phyloP scores from a whole-genome alignment of 2,888 invertebrate species.

The Nomada hirtipes region DNA sequence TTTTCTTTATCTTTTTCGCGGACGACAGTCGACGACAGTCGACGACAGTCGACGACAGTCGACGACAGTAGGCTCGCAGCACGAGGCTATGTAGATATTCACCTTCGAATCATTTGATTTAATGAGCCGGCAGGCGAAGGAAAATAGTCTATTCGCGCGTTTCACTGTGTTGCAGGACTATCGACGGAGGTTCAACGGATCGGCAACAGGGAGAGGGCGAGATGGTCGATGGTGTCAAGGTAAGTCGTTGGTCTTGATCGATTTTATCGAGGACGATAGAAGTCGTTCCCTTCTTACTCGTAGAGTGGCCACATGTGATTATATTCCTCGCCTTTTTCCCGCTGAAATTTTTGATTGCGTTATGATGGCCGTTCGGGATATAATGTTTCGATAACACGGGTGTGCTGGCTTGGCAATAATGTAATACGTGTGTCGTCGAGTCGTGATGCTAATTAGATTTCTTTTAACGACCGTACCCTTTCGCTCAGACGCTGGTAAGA shows the following conservation, averaged over 20 bases:
- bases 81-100: not conserved
- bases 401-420: not conserved
- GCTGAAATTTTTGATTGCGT: not conserved
- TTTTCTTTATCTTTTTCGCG: not conserved
- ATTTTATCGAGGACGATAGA: conserved; percentile 11
- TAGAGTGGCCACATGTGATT: conserved; percentile 3
- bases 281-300: not conserved
- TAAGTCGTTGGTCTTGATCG: conserved; percentile 28
- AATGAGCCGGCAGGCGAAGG: conserved; percentile 25
- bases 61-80: not conserved
- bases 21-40: not conserved
- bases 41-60: not conserved
- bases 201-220: conserved; percentile 3
- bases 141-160: conserved; percentile 9
- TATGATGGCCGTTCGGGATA: not conserved
- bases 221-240: conserved; percentile 25
- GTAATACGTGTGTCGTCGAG: conserved; percentile 22
- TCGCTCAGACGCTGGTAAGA: conserved; percentile 10
- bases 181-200: not conserved
- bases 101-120: conserved; percentile 45
- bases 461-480: conserved; percentile 2
- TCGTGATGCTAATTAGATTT: conserved; percentile 23
- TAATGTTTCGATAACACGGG: conserved; percentile 8
- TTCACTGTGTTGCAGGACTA: conserved; percentile 47
- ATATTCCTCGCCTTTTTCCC: not conserved